Evolutionary conservation across 1,140 invertebrate species (phyloP).

Genomic region (Penaeus chinensis): DNA sequence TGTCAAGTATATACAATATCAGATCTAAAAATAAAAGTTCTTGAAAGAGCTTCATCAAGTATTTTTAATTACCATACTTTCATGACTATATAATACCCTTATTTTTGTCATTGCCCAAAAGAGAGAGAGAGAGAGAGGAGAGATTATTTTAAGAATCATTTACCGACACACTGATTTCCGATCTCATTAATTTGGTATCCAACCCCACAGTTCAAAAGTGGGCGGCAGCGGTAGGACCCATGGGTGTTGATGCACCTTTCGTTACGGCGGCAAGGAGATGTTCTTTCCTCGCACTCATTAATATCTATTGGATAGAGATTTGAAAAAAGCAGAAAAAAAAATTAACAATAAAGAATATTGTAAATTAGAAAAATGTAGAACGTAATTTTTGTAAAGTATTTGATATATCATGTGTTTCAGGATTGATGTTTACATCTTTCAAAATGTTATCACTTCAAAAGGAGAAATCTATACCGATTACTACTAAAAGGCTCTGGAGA

Average conservation of each 20-base stretch:
- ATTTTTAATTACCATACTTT: neutral
- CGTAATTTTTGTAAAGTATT: too few species aligned
- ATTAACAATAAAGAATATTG: neutral
- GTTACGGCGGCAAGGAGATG: slow-evolving; percentile 67
- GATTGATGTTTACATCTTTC: too few species aligned
- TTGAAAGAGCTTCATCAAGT: neutral
- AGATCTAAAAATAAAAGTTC: neutral
- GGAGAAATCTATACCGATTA: too few species aligned
- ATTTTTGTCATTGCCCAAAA: neutral
- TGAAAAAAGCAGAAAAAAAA: neutral
- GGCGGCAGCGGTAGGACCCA: slow-evolving; percentile 72
- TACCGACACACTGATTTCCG: slow-evolving; percentile 70
- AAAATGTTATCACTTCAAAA: too few species aligned
- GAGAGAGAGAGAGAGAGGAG: neutral
- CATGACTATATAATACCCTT: too few species aligned
- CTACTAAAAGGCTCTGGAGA: too few species aligned
- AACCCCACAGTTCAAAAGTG: slow-evolving; percentile 65
- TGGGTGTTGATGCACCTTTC: slow-evolving; percentile 72
- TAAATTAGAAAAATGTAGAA: too few species aligned
- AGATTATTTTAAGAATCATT: slow-evolving; percentile 18
- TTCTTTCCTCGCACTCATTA: slow-evolving; percentile 70
- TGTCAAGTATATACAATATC: neutral
- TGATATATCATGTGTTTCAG: too few species aligned
- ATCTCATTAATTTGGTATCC: slow-evolving; percentile 68
- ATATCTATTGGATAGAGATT: slow-evolving; percentile 67